Evolutionary conservation across 2,113 vertebrate species (phyloP).

Genomic region (Cinclus mexicanus): DNA sequence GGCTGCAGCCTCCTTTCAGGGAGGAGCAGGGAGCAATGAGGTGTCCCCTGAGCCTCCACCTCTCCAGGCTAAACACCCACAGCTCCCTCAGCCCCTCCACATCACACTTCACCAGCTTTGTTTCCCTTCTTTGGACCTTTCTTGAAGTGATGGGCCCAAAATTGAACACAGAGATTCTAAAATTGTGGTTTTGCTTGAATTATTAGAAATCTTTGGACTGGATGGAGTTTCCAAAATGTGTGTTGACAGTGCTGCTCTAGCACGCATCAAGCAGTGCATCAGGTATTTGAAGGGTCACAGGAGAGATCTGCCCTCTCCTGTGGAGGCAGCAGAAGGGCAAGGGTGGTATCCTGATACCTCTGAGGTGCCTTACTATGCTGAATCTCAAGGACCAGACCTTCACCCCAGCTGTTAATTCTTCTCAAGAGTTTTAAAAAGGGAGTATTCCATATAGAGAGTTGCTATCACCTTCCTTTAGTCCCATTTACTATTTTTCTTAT

Average conservation of each 20-base stretch:
- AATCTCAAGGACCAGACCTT: not conserved
- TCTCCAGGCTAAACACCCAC: not conserved
- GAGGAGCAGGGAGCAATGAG: not conserved
- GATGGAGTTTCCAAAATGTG: not conserved
- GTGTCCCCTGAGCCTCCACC: not conserved
- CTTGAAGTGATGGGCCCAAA: not conserved
- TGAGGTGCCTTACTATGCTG: fast-evolving
- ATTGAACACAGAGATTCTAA: not conserved
- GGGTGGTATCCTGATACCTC: not conserved
- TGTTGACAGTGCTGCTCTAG: not conserved
- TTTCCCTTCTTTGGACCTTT: not conserved
- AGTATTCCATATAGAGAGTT: not conserved
- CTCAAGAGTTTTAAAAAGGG: not conserved
- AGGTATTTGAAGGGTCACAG: not conserved
- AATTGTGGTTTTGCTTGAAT: not conserved
- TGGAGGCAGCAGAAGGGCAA: not conserved
- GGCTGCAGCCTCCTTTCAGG: not conserved
- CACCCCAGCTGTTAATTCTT: not conserved
- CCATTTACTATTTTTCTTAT: not conserved
- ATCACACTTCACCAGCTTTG: not conserved
- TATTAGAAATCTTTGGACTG: not conserved
- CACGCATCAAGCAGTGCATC: fast-evolving
- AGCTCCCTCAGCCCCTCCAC: not conserved
- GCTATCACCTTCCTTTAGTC: not conserved
- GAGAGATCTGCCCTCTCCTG: not conserved